Conservation (phyloP, 2,888 invertebrate genomes). For the Chrysolina oricalcia region DNA sequence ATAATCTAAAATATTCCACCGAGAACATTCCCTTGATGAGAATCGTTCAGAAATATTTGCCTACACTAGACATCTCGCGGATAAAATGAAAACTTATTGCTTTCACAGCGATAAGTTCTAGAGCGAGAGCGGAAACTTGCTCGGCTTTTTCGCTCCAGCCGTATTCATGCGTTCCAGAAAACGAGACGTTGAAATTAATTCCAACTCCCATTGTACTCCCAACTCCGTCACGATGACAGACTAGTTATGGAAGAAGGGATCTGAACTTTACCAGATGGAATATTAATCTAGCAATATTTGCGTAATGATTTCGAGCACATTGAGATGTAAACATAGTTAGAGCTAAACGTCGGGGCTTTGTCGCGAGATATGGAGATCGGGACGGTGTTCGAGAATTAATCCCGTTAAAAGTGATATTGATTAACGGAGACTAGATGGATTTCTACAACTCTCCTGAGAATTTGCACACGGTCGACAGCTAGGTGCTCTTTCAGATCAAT, state of each 20-base stretch:
- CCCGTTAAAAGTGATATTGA: constrained; percentile 48
- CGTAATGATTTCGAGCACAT: constrained; percentile 46
- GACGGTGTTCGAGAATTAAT: constrained; percentile 34
- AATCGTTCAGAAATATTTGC: constrained; percentile 18
- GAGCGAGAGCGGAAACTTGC: constrained; percentile 20
- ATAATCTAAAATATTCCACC: not conserved
- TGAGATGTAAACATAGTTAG: constrained; percentile 34
- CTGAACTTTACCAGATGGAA: constrained; percentile 44
- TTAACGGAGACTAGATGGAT: constrained; percentile 53
- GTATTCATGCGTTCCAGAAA: constrained; percentile 23
- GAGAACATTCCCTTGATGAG: constrained; percentile 7
- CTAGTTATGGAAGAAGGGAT: constrained; percentile 37
- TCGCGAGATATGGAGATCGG: constrained; percentile 33
- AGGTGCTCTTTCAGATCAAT: constrained; percentile 39
- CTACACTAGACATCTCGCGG: not conserved
- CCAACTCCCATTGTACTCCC: constrained; percentile 27
- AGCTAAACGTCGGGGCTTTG: constrained; percentile 27
- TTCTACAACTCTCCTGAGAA: constrained; percentile 50
- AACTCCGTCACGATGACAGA: constrained; percentile 29
- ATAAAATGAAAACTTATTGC: constrained; percentile 17
- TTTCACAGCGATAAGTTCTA: constrained; percentile 16
- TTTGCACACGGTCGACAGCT: constrained; percentile 50
- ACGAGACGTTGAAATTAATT: constrained; percentile 36
- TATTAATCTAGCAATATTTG: constrained; percentile 49
- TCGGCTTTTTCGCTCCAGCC: constrained; percentile 14